A percentile compares a stretch with the other conserved stretches of the same genome.
Conservation (phyloP, 1,140 invertebrate species). For the Drosophila ficusphila region DNA sequence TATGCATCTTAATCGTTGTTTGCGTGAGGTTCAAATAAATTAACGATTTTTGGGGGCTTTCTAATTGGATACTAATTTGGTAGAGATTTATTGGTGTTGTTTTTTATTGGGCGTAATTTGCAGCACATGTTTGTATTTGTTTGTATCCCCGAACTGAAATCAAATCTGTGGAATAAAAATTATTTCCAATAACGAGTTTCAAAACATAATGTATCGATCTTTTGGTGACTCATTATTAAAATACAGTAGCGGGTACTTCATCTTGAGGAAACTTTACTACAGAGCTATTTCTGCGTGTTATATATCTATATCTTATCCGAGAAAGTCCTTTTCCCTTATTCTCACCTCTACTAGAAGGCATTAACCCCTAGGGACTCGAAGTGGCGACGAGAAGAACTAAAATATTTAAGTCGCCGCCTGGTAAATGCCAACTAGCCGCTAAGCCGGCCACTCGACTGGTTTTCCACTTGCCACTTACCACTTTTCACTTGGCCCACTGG, state of each 20-base stretch:
- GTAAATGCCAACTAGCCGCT: conserved; percentile 51
- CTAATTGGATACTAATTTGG: conserved; percentile 3
- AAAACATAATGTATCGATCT: no score
- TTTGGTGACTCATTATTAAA: no score
- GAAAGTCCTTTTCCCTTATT: neutral
- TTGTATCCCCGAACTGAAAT: neutral
- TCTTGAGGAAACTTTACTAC: neutral
- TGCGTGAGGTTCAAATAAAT: conserved; percentile 14
- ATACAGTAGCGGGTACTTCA: no score
- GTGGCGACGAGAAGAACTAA: conserved; percentile 32
- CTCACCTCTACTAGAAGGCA: neutral
- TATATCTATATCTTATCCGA: no score
- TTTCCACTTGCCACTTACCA: conserved; percentile 35
- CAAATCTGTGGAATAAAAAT: no score
- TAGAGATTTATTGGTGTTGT: neutral
- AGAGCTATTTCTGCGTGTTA: no score
- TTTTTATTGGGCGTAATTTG: neutral
- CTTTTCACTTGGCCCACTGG: conserved; percentile 41
- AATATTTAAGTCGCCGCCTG: conserved; percentile 45
- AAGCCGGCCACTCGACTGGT: conserved; percentile 42
- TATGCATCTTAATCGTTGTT: conserved; percentile 38
- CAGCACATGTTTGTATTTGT: neutral
- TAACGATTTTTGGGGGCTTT: conserved; percentile 7
- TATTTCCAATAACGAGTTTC: no score
- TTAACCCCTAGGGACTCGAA: neutral